phyloP scores from a whole-genome alignment of 1,140 invertebrate genomes.

The Conus betulinus region DNA sequence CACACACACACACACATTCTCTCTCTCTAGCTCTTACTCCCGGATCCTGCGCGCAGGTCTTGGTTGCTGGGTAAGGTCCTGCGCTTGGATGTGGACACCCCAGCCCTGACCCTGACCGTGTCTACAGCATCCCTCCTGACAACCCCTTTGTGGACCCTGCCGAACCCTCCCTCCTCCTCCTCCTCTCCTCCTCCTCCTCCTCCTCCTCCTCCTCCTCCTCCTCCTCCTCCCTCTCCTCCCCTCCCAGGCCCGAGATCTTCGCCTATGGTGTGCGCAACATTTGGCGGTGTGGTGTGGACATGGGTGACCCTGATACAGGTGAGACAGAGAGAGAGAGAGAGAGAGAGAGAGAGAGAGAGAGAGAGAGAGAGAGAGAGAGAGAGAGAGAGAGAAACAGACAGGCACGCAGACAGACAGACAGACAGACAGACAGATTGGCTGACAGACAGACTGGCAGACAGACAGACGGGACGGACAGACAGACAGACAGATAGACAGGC shows the following conservation, averaged over 20 bases:
- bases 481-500: too few relatives aligned
- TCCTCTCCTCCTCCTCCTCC: too few relatives aligned
- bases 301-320: constrained; percentile 51
- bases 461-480: too few relatives aligned
- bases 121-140: constrained; percentile 54
- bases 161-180: too few relatives aligned
- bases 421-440: too few relatives aligned
- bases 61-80: constrained; percentile 62
- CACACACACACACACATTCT: too few relatives aligned
- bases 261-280: constrained; percentile 71
- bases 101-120: neutral
- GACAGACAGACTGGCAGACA: too few relatives aligned
- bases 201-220: neutral
- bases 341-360: neutral
- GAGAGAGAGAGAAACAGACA: neutral
- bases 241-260: constrained; percentile 63
- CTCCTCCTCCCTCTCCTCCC: constrained; percentile 20
- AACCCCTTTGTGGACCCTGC: constrained; percentile 54
- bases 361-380: neutral
- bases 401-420: constrained; percentile 23
- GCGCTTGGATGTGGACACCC: constrained; percentile 66
- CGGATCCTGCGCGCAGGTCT: neutral
- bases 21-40: neutral
- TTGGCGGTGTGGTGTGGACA: constrained; percentile 71
- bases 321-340: neutral